These are phyloP conservation scores for Takifugu flavidus DNA, from an alignment of 2,113 vertebrate genomes.

Conservation along the genomic window DNA sequence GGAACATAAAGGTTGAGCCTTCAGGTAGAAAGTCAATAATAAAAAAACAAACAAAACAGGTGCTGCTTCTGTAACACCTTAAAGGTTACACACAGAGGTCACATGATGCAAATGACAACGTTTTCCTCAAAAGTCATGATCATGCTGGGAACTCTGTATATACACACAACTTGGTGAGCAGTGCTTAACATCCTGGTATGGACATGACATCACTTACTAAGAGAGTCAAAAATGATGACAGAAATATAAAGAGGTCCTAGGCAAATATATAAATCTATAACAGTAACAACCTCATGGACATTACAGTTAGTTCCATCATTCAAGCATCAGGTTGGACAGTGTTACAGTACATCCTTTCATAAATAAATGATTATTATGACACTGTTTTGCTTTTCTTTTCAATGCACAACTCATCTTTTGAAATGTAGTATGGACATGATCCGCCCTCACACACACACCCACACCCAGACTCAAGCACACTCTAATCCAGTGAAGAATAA, in stretches of 20 bases:
- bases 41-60: constrained; percentile 37
- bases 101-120: constrained; percentile 54
- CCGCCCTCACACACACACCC: background rate
- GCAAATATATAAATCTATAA: constrained; percentile 66
- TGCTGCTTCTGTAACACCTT: constrained; percentile 40
- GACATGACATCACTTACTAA: constrained; percentile 53
- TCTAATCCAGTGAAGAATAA: constrained; percentile 27
- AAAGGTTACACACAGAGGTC: constrained; percentile 42
- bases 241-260: constrained; percentile 69
- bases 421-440: constrained; percentile 21
- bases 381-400: constrained; percentile 30
- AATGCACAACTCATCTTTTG: constrained; percentile 37
- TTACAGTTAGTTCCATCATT: constrained; percentile 38
- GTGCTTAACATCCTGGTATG: constrained; percentile 54
- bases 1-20: constrained; percentile 48
- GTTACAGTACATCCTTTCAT: constrained; percentile 52
- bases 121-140: constrained; percentile 56
- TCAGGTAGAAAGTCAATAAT: constrained; percentile 52
- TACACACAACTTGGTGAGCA: constrained; percentile 58
- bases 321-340: constrained; percentile 56
- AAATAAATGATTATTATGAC: constrained; percentile 49
- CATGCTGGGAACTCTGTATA: constrained; percentile 59
- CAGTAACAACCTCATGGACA: constrained; percentile 45
- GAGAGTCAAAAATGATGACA: constrained; percentile 68
- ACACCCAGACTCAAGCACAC: background rate